A percentile compares a stretch with the other conserved stretches of the same genome.
Conservation (phyloP, 2,888 invertebrate genomes). For the Neoitamus cyanurus region DNA sequence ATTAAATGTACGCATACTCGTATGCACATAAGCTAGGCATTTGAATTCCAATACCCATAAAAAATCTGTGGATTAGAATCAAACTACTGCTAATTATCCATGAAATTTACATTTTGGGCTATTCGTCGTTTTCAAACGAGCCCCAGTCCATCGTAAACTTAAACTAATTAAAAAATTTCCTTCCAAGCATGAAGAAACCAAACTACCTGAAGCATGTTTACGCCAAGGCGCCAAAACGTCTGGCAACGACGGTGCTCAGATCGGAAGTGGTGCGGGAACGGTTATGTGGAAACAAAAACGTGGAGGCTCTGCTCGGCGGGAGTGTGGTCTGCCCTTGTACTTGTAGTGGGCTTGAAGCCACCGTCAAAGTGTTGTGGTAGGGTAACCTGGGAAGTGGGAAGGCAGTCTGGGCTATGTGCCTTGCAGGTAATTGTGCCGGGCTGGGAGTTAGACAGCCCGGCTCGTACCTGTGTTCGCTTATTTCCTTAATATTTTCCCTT, state of each 20-base stretch:
- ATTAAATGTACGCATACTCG: too few species aligned
- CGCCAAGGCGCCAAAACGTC: slow-evolving; percentile 36
- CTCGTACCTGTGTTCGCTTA: not conserved
- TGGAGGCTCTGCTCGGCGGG: not conserved
- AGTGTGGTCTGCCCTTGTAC: not conserved
- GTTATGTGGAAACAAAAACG: not conserved
- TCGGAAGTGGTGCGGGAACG: not conserved
- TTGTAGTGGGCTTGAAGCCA: not conserved
- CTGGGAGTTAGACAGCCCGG: not conserved
- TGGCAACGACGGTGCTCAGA: not conserved
- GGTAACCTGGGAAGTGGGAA: not conserved
- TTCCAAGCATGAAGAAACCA: not conserved
- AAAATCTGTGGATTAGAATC: too few species aligned
- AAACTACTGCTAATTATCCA: not conserved
- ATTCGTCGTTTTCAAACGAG: not conserved
- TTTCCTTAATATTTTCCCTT: not conserved
- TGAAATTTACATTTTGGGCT: not conserved
- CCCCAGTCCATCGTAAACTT: not conserved
- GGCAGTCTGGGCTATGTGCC: not conserved
- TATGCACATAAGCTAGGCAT: too few species aligned
- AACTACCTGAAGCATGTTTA: slow-evolving; percentile 7
- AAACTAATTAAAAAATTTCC: not conserved
- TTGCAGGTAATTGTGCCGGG: not conserved
- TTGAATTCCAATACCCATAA: too few species aligned
- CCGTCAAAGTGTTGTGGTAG: not conserved